Evolutionary conservation across 2,797 vertebrate species (phyloP), one percentile per base, ranked within the genome.

Genomic region (Betta splendens): DNA sequence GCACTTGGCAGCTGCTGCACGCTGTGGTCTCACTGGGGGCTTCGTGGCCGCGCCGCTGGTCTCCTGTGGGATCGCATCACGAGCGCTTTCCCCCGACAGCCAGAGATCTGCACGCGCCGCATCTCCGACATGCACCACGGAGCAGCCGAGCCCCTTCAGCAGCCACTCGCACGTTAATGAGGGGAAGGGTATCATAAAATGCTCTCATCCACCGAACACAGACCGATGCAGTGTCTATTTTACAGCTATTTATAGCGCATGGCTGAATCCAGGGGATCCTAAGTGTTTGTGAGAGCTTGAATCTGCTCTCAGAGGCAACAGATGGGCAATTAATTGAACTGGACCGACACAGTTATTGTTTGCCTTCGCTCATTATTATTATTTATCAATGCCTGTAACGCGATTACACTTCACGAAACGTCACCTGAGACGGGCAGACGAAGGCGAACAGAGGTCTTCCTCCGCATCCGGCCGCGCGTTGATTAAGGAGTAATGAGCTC

Each of bases 141-240:
- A 70, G 71, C 86, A 87, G 89, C 88, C 89, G 87, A 80, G 85
- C 62, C 83, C 38, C 16, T 39, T 38, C 3, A 4, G 25, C 43
- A 59, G 44, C 47, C 46, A 20, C 16, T 40, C 40, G 69, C 55
- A 55, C 52, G 79, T 72, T 52, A 42, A 49, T 62, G 47, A 75
- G 12, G 72, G 43, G 40, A 50, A 28, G 43, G 32, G 43, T 68
- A 51, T 64, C 46, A 60, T 57, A 79, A 79, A 64, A 63, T 21
- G 15, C n/a, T n/a, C n/a, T n/a, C n/a, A n/a, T n/a, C n/a, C n/a
- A n/a, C n/a, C n/a, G n/a, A n/a, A n/a, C n/a, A n/a, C n/a, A n/a
- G n/a, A n/a, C n/a, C n/a, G n/a, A n/a, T n/a, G n/a, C n/a, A n/a
- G n/a, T n/a, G n/a, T n/a, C n/a, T n/a, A n/a, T n/a, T n/a, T n/a